Evolutionary conservation across 2,113 vertebrate species (phyloP), one percentile per base, ranked within the genome.

Genomic region (Protobothrops flavoviridis): DNA sequence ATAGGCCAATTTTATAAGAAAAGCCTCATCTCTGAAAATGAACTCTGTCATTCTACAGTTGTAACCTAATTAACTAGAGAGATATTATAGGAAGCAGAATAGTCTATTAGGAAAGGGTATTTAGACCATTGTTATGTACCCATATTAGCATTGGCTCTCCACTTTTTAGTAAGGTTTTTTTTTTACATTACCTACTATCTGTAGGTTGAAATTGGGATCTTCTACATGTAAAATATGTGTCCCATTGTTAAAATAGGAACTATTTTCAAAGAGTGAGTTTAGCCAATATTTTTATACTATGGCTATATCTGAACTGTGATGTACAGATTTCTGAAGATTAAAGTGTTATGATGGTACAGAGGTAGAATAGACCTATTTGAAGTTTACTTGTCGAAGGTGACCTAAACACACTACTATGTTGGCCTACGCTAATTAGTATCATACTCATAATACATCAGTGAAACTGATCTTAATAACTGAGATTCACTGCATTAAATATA

Each of bases 401-500:
- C 52, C 69, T 39, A 85, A 85, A 55, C 29, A 52, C 52, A 2
- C 6, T 81, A 81, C 6, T 81, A 81, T 81, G 15, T 8, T 81
- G 33, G 33, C 15, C 69, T 81, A 39, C 2, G 6, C 15, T 5
- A 39, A 81, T 81, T 81, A 20, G 17, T 81, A 81, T 81, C 33
- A 57, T 64, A 29, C 26, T 26, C 6, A 21, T 29, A n/a, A 48
- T 29, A n/a, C 43, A 69, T 26, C 4, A 20, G 43, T 81, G 23
- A 48, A 91, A 48, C 1, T 45, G 13, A 43, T 24, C 33, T 85
- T 3, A 52, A n/a, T 39, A 43, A 56, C 26, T 56, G 6, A 10
- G 52, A 93, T 91, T 95, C 64, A 57, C 89, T 92, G 74, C 92
- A 94, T 11, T 92, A 95, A 95, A 94, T 93, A 95, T 96, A 94